Conservation (phyloP, 2,113 vertebrate species). For the Myocastor coypus region DNA sequence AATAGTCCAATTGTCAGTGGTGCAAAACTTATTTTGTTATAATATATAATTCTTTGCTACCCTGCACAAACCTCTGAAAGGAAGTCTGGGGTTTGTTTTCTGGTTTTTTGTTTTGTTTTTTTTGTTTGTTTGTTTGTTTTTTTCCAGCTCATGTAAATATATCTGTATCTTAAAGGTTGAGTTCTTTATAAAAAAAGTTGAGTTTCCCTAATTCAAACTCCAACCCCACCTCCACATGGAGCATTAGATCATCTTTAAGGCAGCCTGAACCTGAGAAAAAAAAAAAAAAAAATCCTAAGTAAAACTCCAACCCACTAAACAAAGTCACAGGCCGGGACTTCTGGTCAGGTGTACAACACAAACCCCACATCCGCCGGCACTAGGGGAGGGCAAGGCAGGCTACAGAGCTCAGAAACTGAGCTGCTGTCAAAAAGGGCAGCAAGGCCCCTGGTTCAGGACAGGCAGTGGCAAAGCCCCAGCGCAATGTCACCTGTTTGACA, state of each 20-base stretch:
- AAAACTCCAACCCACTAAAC: slow-evolving; percentile 14
- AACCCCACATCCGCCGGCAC: neutral
- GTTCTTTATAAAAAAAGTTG: slow-evolving; percentile 46
- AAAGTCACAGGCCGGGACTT: slow-evolving; percentile 7
- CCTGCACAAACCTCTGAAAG: slow-evolving; percentile 45
- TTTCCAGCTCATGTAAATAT: slow-evolving; percentile 51
- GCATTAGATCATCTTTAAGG: no score
- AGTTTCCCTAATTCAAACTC: slow-evolving; percentile 48
- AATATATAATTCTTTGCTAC: slow-evolving; percentile 55
- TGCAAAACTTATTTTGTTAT: slow-evolving; percentile 55
- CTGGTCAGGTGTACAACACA: slow-evolving; percentile 15
- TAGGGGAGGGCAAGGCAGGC: neutral
- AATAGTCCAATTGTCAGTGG: slow-evolving; percentile 41
- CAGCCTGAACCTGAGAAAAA: no score
- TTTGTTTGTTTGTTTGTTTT: slow-evolving; percentile 4
- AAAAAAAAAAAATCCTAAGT: neutral
- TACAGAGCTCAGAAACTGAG: neutral
- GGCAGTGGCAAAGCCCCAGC: neutral
- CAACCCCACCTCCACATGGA: neutral
- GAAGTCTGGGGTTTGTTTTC: slow-evolving; percentile 25
- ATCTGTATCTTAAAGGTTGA: neutral
- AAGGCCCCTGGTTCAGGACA: neutral
- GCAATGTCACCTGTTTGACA: neutral
- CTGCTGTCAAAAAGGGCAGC: neutral
- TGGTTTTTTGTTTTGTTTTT: neutral